Evolutionary conservation across 2,888 invertebrate species (phyloP).

Genomic region (Petrophora chlorosata): DNA sequence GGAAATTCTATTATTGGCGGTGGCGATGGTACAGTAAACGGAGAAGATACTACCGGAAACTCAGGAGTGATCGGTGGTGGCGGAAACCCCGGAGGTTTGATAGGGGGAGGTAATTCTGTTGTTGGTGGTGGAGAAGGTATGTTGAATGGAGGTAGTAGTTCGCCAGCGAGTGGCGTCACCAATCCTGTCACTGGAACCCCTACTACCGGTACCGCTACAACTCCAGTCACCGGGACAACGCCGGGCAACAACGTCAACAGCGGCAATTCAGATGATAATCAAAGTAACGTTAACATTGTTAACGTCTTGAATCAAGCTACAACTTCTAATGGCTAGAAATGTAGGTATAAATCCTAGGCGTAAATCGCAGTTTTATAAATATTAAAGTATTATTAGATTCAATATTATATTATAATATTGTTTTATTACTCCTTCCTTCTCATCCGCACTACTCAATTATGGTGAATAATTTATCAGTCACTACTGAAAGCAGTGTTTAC

Average conservation of each 20-base stretch:
- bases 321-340: neutral
- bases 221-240: neutral
- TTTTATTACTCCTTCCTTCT: too few species aligned
- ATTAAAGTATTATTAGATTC: too few species aligned
- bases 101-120: slow-evolving; percentile 1
- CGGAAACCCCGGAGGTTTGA: slow-evolving; percentile 9
- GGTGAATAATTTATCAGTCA: too few species aligned
- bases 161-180: neutral
- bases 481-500: too few species aligned
- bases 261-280: neutral
- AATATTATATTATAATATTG: too few species aligned
- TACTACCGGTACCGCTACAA: neutral
- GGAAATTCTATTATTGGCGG: slow-evolving; percentile 3
- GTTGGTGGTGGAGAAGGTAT: neutral
- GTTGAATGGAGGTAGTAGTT: neutral
- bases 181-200: neutral
- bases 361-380: too few species aligned
- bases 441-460: too few species aligned
- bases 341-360: neutral
- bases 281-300: neutral
- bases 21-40: slow-evolving; percentile 2
- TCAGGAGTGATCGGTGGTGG: neutral
- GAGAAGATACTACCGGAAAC: neutral
- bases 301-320: neutral
- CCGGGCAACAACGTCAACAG: neutral